These are phyloP conservation scores for Macaca fascicularis DNA, from an alignment of 2,113 vertebrate genomes.

Conservation along the genomic window T2T-MFA8v1.1 NC_088380.1:149371501-149372000, in stretches of 20 bases:
- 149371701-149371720: constrained; percentile 6
- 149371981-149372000: background rate
- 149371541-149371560: background rate
- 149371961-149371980: background rate
- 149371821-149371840: constrained; percentile 5
- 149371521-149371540: background rate
- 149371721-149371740: background rate
- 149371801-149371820: background rate
- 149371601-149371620: background rate
- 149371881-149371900: background rate
- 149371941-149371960: background rate
- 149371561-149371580: background rate
- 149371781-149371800: constrained; percentile 18
- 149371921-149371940: constrained; percentile 32
- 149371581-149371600: background rate
- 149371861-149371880: constrained; percentile 4
- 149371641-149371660: background rate
- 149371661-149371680: background rate
- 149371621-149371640: background rate
- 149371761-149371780: background rate
- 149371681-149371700: background rate
- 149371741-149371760: background rate
- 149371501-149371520: background rate
- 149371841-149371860: background rate
- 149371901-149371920: background rate